Evolutionary conservation across 2,113 vertebrate species (phyloP), one percentile per base, ranked within the genome.

Genomic region (Elgaria multicarinata): DNA sequence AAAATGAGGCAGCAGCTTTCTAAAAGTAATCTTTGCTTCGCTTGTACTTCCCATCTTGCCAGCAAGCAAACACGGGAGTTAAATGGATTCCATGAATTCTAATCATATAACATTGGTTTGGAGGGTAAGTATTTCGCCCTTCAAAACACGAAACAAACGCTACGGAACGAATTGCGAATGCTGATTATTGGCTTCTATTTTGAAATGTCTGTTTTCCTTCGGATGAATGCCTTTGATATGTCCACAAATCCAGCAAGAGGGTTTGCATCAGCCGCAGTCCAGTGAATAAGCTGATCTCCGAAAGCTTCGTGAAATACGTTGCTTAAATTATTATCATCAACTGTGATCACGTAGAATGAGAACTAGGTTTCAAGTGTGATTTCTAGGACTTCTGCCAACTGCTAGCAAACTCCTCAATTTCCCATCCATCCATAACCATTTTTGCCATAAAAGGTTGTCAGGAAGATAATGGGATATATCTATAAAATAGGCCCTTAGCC

Each of bases 91-190:
- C 93, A 91, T 86, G 92, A 91, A 36, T 39, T 39, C n/a, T 3
- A 7, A 87, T 94, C 95, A 94, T 90, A 95, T 94, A 96, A 96
- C 96, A 95, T 93, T 90, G 93, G 39, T 95, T 95, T 95, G 93
- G 95, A 92, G 95, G 92, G 89, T 87, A 0, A 90, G 81, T 6
- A 93, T 94, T 95, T 96, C 95, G 96, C 97, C 97, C 94, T 96
- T 97, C 95, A 95, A 96, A 95, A 90, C 92, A 0, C 91, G 94
- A 93, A 93, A 96, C 95, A 95, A 96, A 94, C 90, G 92, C 95
- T 91, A 95, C 90, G 93, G 89, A 89, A 86, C 67, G 84, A 55
- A 80, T 69, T 74, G 39, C 58, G 86, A 95, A 95, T 93, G 90
- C 93, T 90, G 94, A 95, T 96, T 90, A 95, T 94, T 94, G 96